A percentile compares a stretch with the other conserved stretches of the same genome.
phyloP scores from a whole-genome alignment of 2,113 vertebrate species.

The cattle (Bos taurus) region DNA sequence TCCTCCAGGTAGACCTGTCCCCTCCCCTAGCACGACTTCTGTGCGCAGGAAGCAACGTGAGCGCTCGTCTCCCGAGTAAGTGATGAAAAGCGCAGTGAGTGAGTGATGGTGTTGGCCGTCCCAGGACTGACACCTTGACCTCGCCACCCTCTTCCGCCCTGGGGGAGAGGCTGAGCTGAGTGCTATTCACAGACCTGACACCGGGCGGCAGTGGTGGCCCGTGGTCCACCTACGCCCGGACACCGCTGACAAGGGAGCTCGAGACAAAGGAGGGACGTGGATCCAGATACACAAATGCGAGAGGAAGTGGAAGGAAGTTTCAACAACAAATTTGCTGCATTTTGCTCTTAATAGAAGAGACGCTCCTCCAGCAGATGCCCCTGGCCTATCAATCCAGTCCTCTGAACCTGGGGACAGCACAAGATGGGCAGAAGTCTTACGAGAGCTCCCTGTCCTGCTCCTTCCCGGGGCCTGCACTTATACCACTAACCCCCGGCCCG shows the following conservation, averaged over 20 bases:
- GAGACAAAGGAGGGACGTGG: neutral
- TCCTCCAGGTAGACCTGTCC: neutral
- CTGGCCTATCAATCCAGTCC: neutral
- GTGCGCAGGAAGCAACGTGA: neutral
- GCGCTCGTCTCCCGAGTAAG: neutral
- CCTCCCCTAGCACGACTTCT: neutral
- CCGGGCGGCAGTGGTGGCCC: slow-evolving; percentile 60
- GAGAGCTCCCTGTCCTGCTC: neutral
- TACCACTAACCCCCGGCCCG: accelerated
- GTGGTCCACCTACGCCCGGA: neutral
- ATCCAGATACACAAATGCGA: neutral
- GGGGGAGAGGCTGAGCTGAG: too few species aligned
- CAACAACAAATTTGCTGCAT: neutral
- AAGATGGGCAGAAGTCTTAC: neutral
- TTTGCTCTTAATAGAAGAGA: neutral
- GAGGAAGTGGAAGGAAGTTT: neutral
- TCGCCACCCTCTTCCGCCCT: accelerated
- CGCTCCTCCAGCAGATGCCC: neutral
- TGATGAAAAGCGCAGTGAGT: neutral
- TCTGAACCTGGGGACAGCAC: neutral
- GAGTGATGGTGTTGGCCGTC: neutral
- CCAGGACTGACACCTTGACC: neutral
- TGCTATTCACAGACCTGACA: slow-evolving; percentile 17
- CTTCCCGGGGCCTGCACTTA: neutral
- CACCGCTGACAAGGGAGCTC: neutral